A percentile compares a stretch with the other conserved stretches of the same genome.
Conservation (phyloP, 2,797 vertebrate genomes). For the Cheirogaleus major region DNA sequence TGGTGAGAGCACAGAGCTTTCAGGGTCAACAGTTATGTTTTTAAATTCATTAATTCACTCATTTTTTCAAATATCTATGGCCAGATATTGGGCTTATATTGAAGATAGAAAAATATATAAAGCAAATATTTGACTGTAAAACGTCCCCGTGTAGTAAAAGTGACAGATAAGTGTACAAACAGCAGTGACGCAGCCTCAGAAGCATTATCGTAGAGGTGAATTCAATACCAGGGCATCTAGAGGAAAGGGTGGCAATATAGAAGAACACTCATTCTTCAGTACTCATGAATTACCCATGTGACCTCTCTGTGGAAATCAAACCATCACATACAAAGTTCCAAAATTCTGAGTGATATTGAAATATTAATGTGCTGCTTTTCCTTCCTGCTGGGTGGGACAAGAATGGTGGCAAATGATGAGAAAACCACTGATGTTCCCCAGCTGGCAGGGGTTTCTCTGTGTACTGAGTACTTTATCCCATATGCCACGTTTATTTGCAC, state of each 20-base stretch:
- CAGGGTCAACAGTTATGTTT: background rate
- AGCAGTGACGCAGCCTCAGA: background rate
- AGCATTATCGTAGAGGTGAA: background rate
- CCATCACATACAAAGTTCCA: background rate
- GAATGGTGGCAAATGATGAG: background rate
- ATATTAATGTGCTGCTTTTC: conserved; percentile 1
- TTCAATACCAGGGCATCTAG: background rate
- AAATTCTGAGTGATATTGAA: background rate
- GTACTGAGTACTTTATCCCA: background rate
- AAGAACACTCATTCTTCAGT: background rate
- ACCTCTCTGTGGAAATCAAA: conserved; percentile 3
- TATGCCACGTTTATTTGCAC: background rate
- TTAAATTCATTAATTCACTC: background rate
- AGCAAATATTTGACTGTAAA: background rate
- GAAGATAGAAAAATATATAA: background rate
- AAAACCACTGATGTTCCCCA: background rate
- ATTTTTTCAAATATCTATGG: background rate
- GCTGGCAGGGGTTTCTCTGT: background rate
- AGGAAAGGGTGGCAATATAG: background rate
- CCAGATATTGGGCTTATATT: background rate
- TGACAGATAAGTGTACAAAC: background rate
- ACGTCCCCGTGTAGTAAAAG: background rate
- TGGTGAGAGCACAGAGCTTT: background rate
- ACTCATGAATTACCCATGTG: background rate
- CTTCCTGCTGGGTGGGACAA: background rate